Base-by-base conservation (phyloP, 2,113 vertebrate genomes). In the Oceanites oceanicus region DNA sequence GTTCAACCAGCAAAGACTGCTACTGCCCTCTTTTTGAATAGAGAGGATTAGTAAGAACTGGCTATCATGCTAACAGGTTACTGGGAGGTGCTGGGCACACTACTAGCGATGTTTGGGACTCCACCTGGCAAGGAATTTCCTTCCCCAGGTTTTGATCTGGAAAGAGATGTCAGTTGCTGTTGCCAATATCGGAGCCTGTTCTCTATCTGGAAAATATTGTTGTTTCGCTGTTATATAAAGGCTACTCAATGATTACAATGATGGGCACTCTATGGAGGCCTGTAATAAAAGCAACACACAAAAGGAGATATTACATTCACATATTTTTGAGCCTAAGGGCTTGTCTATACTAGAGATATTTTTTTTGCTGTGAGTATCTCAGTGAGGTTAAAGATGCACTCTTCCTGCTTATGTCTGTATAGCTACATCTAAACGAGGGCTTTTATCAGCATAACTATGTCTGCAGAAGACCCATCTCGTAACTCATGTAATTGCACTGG, bases 11-110 rank as follows among this genome's bases (percentile, higher is more conserved):
- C 71, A 84, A 88, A 94, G 94, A 59, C 73, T 92, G 91, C 91
- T 97, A 63, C 89, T 94, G 93, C 93, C 95, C 91, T 96, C 92
- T 92, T 77, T 93, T 91, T 89, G 72, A 93, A 34, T 53, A 78
- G 63, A 78, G 45, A 49, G 65, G 72, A 84, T 91, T 53, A 84
- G 86, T 68, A 84, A 84, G 80, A 86, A 36, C 25, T 0, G 0
- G 9, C 81, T 76, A 49, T 50, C 5, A 1, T 10, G 56, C 42
- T 84, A n/a, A 75, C 40, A 44, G n/a, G 49, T 86, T 68, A 66
- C 56, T 58, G 56, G 56, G 44, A 47, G 56, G 73, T 59, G 67
- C 38, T 79, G 79, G 52, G 38, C 73, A 47, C 18, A 7, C 27
- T 21, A 11, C 32, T 20, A 20, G 30, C 44, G 45, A 45, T 42